phyloP scores from a whole-genome alignment of 2,113 vertebrate species.

The Mobula birostris region DNA sequence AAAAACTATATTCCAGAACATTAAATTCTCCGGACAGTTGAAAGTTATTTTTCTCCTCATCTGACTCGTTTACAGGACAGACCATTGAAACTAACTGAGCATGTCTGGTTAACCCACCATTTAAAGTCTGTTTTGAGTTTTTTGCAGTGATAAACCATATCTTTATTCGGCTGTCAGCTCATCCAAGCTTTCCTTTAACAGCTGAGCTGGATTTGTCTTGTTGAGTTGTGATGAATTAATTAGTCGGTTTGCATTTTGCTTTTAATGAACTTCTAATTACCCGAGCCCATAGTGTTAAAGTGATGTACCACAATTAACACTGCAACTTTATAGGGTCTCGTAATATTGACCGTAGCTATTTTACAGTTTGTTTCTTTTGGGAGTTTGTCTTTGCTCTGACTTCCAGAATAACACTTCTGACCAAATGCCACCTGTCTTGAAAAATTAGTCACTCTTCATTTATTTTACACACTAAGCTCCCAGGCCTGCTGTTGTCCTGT shows the following conservation, averaged over 20 bases:
- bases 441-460: constrained; percentile 38
- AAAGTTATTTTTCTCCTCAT: background rate
- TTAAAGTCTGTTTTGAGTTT: background rate
- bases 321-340: constrained; percentile 29
- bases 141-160: background rate
- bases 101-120: background rate
- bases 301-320: background rate
- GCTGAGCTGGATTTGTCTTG: background rate
- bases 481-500: constrained; percentile 13
- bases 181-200: background rate
- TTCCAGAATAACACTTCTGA: background rate
- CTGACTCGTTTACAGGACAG: background rate
- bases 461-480: constrained; percentile 24
- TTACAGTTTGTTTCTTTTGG: constrained; percentile 37
- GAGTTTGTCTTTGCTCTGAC: background rate
- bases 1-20: background rate
- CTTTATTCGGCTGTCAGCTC: background rate
- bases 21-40: background rate
- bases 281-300: constrained; percentile 34
- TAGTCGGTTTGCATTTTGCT: background rate
- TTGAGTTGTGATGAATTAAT: constrained; percentile 35
- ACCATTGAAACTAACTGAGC: background rate
- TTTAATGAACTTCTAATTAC: constrained; percentile 36
- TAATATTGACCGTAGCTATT: constrained; percentile 38
- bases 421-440: constrained; percentile 39